Conservation (phyloP, 2,888 invertebrate species). For the Mycogona germanica region DNA sequence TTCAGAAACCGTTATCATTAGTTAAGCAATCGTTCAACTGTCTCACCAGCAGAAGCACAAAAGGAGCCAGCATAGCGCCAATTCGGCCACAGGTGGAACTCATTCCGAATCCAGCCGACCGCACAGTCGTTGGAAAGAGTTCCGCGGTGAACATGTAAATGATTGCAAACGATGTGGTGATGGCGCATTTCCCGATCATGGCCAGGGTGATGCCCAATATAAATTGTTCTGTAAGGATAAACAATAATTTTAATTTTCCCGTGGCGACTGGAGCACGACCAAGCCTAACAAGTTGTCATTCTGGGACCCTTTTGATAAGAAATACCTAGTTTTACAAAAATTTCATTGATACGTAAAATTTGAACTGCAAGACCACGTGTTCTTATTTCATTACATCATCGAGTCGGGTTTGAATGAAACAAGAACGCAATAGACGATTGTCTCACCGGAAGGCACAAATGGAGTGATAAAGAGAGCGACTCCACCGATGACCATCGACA, state of each 20-base stretch:
- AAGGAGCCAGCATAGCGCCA: slow-evolving; percentile 49
- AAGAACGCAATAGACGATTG: slow-evolving; percentile 21
- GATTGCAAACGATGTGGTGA: slow-evolving; percentile 59
- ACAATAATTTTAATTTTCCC: no score
- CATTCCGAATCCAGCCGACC: slow-evolving; percentile 50
- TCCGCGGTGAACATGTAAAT: slow-evolving; percentile 60
- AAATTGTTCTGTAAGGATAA: no score
- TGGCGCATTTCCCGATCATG: slow-evolving; percentile 58
- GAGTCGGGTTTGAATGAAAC: not conserved
- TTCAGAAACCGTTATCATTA: not conserved
- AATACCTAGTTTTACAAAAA: no score
- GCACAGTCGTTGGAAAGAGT: slow-evolving; percentile 59
- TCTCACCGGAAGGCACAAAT: slow-evolving; percentile 45
- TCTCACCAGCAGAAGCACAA: slow-evolving; percentile 31
- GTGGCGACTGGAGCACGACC: no score
- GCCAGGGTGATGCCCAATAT: slow-evolving; percentile 47
- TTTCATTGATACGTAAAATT: no score
- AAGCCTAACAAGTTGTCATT: no score
- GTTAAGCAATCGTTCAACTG: not conserved
- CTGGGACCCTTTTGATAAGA: no score
- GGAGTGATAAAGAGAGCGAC: slow-evolving; percentile 45
- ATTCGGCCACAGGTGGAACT: slow-evolving; percentile 49
- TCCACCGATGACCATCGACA: slow-evolving; percentile 53
- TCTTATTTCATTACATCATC: no score
- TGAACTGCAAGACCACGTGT: no score